Conservation (phyloP, 1,140 invertebrate genomes). For the Pseudomyrmex flavicornis region DNA sequence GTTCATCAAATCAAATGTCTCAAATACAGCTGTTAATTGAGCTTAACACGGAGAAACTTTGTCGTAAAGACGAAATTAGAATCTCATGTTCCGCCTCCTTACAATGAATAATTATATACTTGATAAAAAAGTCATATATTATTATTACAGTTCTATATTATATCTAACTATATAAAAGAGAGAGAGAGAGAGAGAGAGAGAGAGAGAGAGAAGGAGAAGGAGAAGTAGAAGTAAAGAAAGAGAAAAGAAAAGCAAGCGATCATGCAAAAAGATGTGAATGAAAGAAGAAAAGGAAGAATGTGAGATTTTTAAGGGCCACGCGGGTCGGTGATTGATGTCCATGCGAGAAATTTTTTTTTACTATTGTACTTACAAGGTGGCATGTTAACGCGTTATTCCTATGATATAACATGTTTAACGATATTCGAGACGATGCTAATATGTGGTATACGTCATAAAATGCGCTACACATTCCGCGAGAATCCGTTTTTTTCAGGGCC, state of each 20-base stretch:
- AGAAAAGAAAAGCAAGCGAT: background rate
- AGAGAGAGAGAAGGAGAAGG: background rate
- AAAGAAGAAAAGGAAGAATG: conserved; percentile 9
- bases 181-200: background rate
- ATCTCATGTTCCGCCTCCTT: conserved; percentile 49
- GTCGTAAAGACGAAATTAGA: conserved; percentile 55
- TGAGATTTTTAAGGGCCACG: conserved; percentile 73
- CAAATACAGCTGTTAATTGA: conserved; percentile 59
- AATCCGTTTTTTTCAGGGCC: conserved; percentile 52
- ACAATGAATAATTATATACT: conserved; percentile 53
- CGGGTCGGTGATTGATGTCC: conserved; percentile 75
- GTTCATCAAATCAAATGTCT: conserved; percentile 60
- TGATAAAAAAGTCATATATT: conserved; percentile 31
- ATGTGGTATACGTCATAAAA: conserved; percentile 34
- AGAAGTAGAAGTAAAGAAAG: background rate
- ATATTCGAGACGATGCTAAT: conserved; percentile 31
- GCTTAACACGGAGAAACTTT: conserved; percentile 64
- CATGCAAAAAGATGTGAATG: no score
- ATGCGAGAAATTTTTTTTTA: conserved; percentile 65
- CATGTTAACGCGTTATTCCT: conserved; percentile 45
- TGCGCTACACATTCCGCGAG: conserved; percentile 63
- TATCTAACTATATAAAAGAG: conserved; percentile 44
- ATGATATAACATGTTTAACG: conserved; percentile 16
- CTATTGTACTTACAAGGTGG: conserved; percentile 59
- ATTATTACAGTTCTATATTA: conserved; percentile 57